These are phyloP conservation scores for Etheostoma nigrum DNA, from an alignment of 2,797 vertebrate genomes.

Conservation along the genomic window DNA sequence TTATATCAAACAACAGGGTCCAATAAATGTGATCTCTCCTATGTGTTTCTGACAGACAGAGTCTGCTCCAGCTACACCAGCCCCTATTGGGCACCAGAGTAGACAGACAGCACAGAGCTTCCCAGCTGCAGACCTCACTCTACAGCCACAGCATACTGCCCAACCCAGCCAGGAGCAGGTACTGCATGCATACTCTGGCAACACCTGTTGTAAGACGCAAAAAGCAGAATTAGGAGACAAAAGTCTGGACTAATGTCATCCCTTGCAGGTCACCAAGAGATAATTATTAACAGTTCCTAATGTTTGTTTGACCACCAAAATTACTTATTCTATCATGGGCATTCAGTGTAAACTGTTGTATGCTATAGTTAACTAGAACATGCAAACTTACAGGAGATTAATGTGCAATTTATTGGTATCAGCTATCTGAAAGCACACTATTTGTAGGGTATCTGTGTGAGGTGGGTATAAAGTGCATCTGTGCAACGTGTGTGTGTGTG, in stretches of 20 bases:
- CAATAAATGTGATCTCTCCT: constrained; percentile 17
- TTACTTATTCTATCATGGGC: not conserved
- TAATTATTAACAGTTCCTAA: not conserved
- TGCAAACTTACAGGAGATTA: not conserved
- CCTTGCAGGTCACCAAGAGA: not conserved
- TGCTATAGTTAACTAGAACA: not conserved
- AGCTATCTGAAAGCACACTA: not conserved
- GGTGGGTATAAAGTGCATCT: constrained; percentile 13
- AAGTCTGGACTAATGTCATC: constrained; percentile 2
- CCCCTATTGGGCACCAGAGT: constrained; percentile 59
- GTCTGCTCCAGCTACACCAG: constrained; percentile 77
- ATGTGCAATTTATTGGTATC: not conserved
- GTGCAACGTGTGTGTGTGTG: constrained; percentile 3
- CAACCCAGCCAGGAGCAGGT: constrained; percentile 78
- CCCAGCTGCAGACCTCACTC: constrained; percentile 55
- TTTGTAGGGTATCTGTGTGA: not conserved
- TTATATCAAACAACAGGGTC: not conserved
- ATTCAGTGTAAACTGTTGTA: not conserved
- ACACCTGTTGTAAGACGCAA: constrained; percentile 12
- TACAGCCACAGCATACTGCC: constrained; percentile 63
- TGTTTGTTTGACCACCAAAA: constrained; percentile 16
- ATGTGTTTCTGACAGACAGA: constrained; percentile 68
- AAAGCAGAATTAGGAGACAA: constrained; percentile 18
- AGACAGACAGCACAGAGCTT: constrained; percentile 72
- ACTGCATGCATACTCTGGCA: constrained; percentile 39